phyloP scores from a whole-genome alignment of 2,888 invertebrate genomes.

The Halictus quadricinctus region DNA sequence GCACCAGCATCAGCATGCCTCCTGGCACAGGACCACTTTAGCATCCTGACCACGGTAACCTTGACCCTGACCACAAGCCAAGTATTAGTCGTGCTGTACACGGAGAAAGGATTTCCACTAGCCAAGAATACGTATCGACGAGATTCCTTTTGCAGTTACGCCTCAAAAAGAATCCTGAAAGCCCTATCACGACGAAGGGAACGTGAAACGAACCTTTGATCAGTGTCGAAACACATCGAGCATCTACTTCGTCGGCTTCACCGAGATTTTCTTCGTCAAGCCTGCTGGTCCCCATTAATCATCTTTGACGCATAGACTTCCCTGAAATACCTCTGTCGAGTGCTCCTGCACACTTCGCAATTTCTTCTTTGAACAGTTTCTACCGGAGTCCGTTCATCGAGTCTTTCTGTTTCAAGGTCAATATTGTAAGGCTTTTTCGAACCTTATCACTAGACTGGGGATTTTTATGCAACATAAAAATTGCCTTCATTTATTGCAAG shows the following conservation, averaged over 20 bases:
- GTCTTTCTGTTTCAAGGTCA: neutral
- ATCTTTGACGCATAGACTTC: conserved; percentile 21
- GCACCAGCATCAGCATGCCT: conserved; percentile 71
- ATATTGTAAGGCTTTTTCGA: neutral
- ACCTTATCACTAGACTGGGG: neutral
- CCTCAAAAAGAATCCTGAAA: conserved; percentile 7
- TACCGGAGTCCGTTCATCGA: neutral
- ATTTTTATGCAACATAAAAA: neutral
- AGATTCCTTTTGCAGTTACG: conserved; percentile 38
- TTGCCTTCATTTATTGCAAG: neutral
- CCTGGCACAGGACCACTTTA: conserved; percentile 80
- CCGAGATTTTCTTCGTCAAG: conserved; percentile 40
- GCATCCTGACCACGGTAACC: conserved; percentile 79
- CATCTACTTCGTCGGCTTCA: conserved; percentile 24
- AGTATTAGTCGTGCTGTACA: conserved; percentile 37
- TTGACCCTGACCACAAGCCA: conserved; percentile 63
- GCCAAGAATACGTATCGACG: conserved; percentile 19
- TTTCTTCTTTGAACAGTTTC: conserved; percentile 11
- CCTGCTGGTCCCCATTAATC: conserved; percentile 40
- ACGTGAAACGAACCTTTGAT: conserved; percentile 12
- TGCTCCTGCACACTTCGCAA: conserved; percentile 15
- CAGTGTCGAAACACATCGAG: conserved; percentile 24
- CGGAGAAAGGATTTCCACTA: conserved; percentile 20
- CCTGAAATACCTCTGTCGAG: neutral
- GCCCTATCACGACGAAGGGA: conserved; percentile 10